Base-by-base conservation (phyloP, 2,888 invertebrate genomes). In the Drosophila robusta region DNA sequence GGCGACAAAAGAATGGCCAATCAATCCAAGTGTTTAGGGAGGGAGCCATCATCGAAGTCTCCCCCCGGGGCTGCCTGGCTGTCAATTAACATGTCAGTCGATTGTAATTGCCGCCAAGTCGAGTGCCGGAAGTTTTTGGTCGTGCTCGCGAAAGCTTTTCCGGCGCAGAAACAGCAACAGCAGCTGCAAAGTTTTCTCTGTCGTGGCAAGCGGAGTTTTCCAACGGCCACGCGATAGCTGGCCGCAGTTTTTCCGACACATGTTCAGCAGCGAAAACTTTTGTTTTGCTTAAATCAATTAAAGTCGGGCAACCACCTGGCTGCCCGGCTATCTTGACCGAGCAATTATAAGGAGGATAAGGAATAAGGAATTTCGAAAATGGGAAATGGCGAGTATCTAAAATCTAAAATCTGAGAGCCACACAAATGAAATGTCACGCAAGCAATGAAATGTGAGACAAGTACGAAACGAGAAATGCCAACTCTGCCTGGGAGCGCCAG, bases 81-180 rank as follows among this genome's bases (percentile, higher is more conserved):
- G 75, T 80, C 87, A 84, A 84, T 84, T 84, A 88, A 88, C 77
- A 88, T 84, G 86, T 86, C 87, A 67, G 75, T 67, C 65, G 74
- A 64, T 71, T 72, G 75, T 72, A 79, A 76, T 76, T 69, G 77
- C 55, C 57, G 72, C 49, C 65, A 72, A 68, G 67, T 79, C 55
- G 62, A 85, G 68, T 46, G 61, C 72, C 89, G 85, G 87, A 86
- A 79, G 79, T 79, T 85, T 74, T 71, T 69, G 89, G 85, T 76
- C 71, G 70, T 72, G 66, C 65, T 60, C 69, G 75, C 72, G 71
- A 80, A 80, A 77, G 67, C 78, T 62, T 62, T 70, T 67, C 60
- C 61, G 58, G 49, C 16, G 18, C 26, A 3, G 9, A 9, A 29
- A 29, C 18, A 34, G 29, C 29, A n/a, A 4, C 9, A 34, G 24